Base-by-base conservation (phyloP, 2,797 vertebrate species). In the Sebastiscus tertius region DNA sequence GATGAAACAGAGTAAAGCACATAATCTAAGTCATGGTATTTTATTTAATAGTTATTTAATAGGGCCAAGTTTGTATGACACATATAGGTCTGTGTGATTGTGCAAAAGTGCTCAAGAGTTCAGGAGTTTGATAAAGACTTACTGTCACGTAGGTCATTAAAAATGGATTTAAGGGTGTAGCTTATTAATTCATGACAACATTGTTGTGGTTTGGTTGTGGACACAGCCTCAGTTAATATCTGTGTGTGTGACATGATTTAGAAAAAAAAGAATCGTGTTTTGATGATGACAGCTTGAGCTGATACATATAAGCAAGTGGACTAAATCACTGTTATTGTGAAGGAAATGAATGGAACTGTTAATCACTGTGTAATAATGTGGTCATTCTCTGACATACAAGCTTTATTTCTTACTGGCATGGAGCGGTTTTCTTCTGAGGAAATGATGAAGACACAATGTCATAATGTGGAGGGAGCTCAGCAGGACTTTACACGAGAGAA, bases 371-470 rank as follows among this genome's bases (percentile, higher is more conserved):
- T 42, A 36, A 82, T 64, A 66, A 72, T 72, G 62, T 67, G 49
- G 70, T 65, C 14, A 46, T 56, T 71, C 29, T 73, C 67, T 63
- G 64, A 79, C 34, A 29, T 33, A 22, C 18, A 6, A 31, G 33
- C 34, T 59, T 69, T 54, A n/a, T 70, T 67, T 79, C 42, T 85
- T 54, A 58, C 22, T 72, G 70, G n/a, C 39, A 34, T 24, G 13
- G 10, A 65, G 42, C 46, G 27, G 22, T 42, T 64, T 66, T 79
- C 34, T 42, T 65, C 26, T 27, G 49, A 69, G 59, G 52, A 80
- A 86, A 79, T 75, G 31, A 87, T 84, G 36, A 85, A 64, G 24
- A 42, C 72, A 42, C 33, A 39, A 3, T 63, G 59, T 82, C 68
- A 78, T 49, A 67, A 77, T 85, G 26, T 82, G 75, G 56, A 75